These are phyloP conservation scores for Melolontha melolontha DNA, from an alignment of 2,888 invertebrate genomes.

Conservation along the genomic window DNA sequence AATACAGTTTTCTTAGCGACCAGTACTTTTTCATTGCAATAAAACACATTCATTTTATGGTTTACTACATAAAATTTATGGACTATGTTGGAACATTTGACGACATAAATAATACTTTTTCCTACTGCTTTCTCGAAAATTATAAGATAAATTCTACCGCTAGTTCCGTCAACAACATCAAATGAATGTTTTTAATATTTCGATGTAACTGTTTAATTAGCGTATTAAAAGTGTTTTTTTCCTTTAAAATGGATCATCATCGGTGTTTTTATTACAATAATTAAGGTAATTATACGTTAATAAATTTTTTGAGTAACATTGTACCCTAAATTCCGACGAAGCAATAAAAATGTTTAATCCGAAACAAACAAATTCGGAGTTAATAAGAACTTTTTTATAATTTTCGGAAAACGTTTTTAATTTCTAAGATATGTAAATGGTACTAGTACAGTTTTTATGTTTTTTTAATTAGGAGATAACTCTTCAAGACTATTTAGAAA, in stretches of 20 bases:
- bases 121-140: slow-evolving; percentile 23
- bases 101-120: slow-evolving; percentile 24
- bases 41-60: slow-evolving; percentile 31
- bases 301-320: not conserved
- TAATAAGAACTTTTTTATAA: no score
- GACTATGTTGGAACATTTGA: slow-evolving; percentile 31
- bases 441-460: no score
- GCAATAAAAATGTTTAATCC: no score
- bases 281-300: slow-evolving; percentile 20
- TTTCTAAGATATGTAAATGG: no score
- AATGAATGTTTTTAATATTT: slow-evolving; percentile 26
- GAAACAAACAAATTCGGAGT: no score
- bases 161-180: slow-evolving; percentile 13
- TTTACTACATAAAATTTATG: slow-evolving; percentile 32
- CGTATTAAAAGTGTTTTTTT: not conserved
- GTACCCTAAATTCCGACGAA: no score
- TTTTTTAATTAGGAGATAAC: no score
- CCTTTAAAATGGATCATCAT: slow-evolving; percentile 1
- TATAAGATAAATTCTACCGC: slow-evolving; percentile 22
- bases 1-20: slow-evolving; percentile 2
- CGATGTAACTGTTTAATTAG: slow-evolving; percentile 17
- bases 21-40: slow-evolving; percentile 9
- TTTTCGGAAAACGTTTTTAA: no score
- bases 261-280: slow-evolving; percentile 24
- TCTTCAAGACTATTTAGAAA: no score